A percentile compares a stretch with the other conserved stretches of the same genome.
These are phyloP conservation scores for Glyptemys insculpta DNA, from an alignment of 2,797 vertebrate genomes.

Conservation along the genomic window DNA sequence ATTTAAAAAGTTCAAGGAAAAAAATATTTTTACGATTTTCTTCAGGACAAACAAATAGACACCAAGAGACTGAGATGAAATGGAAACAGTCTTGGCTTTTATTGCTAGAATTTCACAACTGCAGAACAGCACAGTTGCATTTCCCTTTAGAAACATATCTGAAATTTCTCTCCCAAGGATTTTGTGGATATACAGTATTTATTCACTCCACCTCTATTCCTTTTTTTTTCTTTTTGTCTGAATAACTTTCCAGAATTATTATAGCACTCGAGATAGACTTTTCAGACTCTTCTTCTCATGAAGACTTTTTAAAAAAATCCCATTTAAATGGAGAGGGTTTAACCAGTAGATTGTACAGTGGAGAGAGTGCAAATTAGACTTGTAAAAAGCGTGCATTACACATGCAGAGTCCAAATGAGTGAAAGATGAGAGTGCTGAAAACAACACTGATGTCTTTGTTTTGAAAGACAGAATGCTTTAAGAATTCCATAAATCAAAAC, in stretches of 20 bases:
- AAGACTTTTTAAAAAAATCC: conserved; percentile 20
- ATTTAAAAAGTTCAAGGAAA: conserved; percentile 63
- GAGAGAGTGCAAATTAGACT: conserved; percentile 68
- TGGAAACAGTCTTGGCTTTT: conserved; percentile 65
- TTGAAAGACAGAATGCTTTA: conserved; percentile 82
- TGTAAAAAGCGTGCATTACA: conserved; percentile 68
- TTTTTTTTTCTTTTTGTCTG: conserved; percentile 31
- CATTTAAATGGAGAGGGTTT: conserved; percentile 34
- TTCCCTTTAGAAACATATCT: conserved; percentile 51
- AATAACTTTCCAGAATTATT: conserved; percentile 68
- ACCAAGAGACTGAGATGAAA: conserved; percentile 56
- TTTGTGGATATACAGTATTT: conserved; percentile 66
- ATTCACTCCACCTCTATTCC: conserved; percentile 44
- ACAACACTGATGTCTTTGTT: conserved; percentile 78
- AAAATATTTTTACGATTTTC: conserved; percentile 67
- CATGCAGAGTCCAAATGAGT: conserved; percentile 63
- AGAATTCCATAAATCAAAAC: conserved; percentile 78
- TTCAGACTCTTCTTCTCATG: conserved; percentile 52
- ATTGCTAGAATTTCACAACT: conserved; percentile 45
- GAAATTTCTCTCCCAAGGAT: conserved; percentile 65
- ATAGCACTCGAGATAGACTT: conserved; percentile 62
- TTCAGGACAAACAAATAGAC: conserved; percentile 45
- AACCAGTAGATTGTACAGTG: not conserved
- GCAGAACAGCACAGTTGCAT: conserved; percentile 61
- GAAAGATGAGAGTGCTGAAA: conserved; percentile 63